Evolutionary conservation across 2,113 vertebrate species (phyloP).

Genomic region (Syngnathus scovelli): DNA sequence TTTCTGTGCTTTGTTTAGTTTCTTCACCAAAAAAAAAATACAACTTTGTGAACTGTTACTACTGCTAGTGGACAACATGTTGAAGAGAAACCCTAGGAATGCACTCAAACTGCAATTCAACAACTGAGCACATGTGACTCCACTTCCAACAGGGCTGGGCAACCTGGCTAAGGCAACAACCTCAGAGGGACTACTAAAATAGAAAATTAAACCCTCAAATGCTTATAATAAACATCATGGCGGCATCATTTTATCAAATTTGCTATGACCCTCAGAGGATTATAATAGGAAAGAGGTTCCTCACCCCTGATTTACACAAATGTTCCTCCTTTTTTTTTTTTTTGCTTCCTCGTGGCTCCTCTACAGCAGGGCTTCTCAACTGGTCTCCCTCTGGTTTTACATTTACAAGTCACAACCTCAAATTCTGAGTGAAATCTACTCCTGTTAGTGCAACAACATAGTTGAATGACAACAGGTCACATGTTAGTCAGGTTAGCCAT

Average conservation of each 20-base stretch:
- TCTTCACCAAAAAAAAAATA: conserved; percentile 36
- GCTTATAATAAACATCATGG: not conserved
- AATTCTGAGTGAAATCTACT: not conserved
- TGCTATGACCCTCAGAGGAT: not conserved
- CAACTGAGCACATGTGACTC: conserved; percentile 49
- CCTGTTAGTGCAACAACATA: not conserved
- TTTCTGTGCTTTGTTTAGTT: conserved; percentile 18
- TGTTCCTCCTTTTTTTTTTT: not conserved
- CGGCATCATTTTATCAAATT: not conserved
- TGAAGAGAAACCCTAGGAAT: conserved; percentile 41
- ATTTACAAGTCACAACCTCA: not conserved
- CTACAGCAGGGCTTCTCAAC: not conserved
- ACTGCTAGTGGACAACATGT: conserved; percentile 44
- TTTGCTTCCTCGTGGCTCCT: not conserved
- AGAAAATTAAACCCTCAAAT: no score
- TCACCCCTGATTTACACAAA: conserved; percentile 20
- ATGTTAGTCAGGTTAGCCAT: not conserved
- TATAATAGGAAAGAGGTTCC: not conserved
- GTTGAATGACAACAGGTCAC: no score
- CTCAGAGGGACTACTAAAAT: not conserved
- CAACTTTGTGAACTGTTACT: conserved; percentile 43
- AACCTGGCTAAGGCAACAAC: not conserved
- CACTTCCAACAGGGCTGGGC: conserved; percentile 29
- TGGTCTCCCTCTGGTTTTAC: not conserved
- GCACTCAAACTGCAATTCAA: conserved; percentile 51